Evolutionary conservation across 2,888 invertebrate species (phyloP).

Genomic region (Punctoribates punctum): DNA sequence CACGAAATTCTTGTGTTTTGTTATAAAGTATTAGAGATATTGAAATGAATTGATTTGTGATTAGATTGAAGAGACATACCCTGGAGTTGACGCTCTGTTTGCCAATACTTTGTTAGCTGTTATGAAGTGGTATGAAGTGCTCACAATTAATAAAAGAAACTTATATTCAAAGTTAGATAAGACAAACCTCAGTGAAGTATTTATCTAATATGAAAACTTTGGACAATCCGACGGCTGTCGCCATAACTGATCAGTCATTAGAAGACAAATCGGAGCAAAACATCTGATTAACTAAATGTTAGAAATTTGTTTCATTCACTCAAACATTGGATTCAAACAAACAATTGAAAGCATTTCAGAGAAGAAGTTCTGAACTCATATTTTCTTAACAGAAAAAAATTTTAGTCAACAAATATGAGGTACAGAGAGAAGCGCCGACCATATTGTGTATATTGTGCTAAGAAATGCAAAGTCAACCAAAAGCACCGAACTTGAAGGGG

Average conservation of each 20-base stretch:
- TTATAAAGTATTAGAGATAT: background rate
- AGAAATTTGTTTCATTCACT: background rate
- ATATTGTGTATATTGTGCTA: conserved; percentile 19
- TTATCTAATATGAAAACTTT: conserved; percentile 97
- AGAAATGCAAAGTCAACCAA: conserved; percentile 30
- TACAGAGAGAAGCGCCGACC: conserved; percentile 24
- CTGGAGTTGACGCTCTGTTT: conserved; percentile 63
- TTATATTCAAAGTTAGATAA: too few species aligned
- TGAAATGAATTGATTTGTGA: background rate
- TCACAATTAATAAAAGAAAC: too few species aligned
- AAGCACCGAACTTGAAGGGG: conserved; percentile 24
- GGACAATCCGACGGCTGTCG: conserved; percentile 83
- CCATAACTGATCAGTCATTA: conserved; percentile 60
- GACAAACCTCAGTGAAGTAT: conserved; percentile 82
- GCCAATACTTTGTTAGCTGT: conserved; percentile 42
- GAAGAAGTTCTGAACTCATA: background rate
- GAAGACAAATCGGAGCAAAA: background rate
- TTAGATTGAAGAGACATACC: conserved; percentile 63
- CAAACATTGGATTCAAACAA: background rate
- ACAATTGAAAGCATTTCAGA: background rate
- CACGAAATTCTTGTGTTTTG: background rate
- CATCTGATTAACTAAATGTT: background rate
- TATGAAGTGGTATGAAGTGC: background rate
- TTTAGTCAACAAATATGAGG: conserved; percentile 9
- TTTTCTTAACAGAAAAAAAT: too few species aligned